Conservation (phyloP, 2,113 vertebrate species). For the Procavia capensis region DNA sequence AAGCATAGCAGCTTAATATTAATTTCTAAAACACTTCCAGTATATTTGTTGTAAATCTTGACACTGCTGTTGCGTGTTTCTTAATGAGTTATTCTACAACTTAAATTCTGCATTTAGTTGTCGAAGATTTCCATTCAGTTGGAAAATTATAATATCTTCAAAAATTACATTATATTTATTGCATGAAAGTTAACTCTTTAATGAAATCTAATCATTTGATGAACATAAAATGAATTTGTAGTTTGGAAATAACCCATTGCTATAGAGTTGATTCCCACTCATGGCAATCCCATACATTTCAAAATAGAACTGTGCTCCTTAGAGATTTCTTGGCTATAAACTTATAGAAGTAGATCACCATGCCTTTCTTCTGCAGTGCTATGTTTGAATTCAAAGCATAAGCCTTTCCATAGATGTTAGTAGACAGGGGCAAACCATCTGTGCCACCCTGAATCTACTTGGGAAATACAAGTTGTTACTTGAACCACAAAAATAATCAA, state of each 20-base stretch:
- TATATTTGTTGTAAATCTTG: slow-evolving; percentile 86
- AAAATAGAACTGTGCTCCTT: neutral
- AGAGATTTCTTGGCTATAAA: neutral
- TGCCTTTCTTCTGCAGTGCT: neutral
- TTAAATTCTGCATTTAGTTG: slow-evolving; percentile 81
- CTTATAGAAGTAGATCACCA: neutral
- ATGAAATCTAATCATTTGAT: slow-evolving; percentile 46
- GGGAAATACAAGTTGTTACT: slow-evolving; percentile 18
- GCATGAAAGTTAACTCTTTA: slow-evolving; percentile 79
- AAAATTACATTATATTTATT: slow-evolving; percentile 82
- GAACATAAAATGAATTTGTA: slow-evolving; percentile 59
- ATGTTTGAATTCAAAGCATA: neutral
- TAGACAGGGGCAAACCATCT: neutral
- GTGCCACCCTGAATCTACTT: neutral
- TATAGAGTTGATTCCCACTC: neutral
- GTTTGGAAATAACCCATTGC: neutral
- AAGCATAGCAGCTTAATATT: slow-evolving; percentile 86
- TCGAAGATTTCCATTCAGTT: slow-evolving; percentile 76
- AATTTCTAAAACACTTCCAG: slow-evolving; percentile 88
- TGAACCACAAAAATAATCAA: slow-evolving; percentile 24
- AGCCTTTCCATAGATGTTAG: neutral
- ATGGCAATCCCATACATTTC: neutral
- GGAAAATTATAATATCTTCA: slow-evolving; percentile 76
- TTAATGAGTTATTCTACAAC: slow-evolving; percentile 84
- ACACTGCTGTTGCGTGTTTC: slow-evolving; percentile 80